These are phyloP conservation scores for Microvelia longipes DNA, from an alignment of 1,140 invertebrate species.

Conservation along the genomic window DNA sequence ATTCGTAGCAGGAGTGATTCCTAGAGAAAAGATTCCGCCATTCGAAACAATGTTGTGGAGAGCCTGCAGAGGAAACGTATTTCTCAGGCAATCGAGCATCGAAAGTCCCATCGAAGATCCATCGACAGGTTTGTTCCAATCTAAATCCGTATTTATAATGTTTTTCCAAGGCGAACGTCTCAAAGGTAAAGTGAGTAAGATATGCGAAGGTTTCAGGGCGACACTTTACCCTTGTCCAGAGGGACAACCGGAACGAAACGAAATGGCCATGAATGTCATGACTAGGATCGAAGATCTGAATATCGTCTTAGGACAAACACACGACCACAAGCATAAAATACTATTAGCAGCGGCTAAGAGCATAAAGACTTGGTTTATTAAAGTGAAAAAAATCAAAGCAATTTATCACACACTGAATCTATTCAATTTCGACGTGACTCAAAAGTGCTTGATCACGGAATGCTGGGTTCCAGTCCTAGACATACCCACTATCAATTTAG, in stretches of 20 bases:
- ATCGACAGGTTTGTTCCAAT: slow-evolving; percentile 1
- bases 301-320: slow-evolving; percentile 70
- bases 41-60: slow-evolving; percentile 77
- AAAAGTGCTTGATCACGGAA: slow-evolving; percentile 89
- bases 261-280: slow-evolving; percentile 83
- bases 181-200: slow-evolving; percentile 91
- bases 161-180: slow-evolving; percentile 99
- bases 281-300: slow-evolving; percentile 69
- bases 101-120: slow-evolving; percentile 75
- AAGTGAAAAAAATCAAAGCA: slow-evolving; percentile 82
- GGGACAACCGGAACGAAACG: slow-evolving; percentile 64
- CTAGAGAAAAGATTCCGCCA: slow-evolving; percentile 24
- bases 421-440: slow-evolving; percentile 81
- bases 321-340: slow-evolving; percentile 76
- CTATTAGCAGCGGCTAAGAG: slow-evolving; percentile 76
- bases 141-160: slow-evolving; percentile 93
- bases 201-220: slow-evolving; percentile 76
- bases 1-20: slow-evolving; percentile 2
- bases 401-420: slow-evolving; percentile 82
- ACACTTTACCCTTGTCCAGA: slow-evolving; percentile 89
- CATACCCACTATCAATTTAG: slow-evolving; percentile 70
- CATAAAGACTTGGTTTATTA: slow-evolving; percentile 79
- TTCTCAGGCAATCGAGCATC: slow-evolving; percentile 72
- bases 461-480: slow-evolving; percentile 92
- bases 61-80: slow-evolving; percentile 75